phyloP scores from a whole-genome alignment of 2,113 vertebrate species.

The Barnardius zonarius region DNA sequence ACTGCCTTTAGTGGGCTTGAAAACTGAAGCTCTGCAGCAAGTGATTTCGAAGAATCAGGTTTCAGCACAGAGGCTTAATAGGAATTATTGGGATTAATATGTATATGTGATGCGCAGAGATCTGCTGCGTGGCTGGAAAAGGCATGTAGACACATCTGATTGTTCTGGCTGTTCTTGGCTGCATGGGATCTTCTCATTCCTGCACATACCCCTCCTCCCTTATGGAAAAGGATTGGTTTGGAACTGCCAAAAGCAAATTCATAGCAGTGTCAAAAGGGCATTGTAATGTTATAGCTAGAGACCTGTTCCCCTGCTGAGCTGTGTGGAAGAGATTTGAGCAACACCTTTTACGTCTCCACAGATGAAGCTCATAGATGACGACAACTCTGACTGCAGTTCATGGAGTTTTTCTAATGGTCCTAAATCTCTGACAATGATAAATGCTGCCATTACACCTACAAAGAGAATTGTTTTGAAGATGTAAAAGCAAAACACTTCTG shows the following conservation, averaged over 20 bases:
- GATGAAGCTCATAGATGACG: not conserved
- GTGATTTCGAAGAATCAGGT: not conserved
- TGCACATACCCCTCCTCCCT: not conserved
- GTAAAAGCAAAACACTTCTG: not conserved
- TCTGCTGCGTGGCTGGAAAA: not conserved
- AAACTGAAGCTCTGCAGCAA: not conserved
- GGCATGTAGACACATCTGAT: not conserved
- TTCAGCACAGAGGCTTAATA: not conserved
- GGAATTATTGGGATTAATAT: not conserved
- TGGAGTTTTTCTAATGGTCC: not conserved
- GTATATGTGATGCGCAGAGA: not conserved
- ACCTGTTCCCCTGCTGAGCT: not conserved
- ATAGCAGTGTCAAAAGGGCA: not conserved
- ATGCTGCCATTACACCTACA: not conserved
- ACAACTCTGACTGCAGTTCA: not conserved
- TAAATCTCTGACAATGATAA: not conserved
- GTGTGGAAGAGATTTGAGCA: not conserved
- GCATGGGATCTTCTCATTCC: not conserved
- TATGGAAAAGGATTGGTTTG: not conserved
- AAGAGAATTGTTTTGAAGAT: not conserved
- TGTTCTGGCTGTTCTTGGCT: not conserved
- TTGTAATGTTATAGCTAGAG: not conserved
- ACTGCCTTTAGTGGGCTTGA: not conserved
- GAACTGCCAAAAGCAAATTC: not conserved
- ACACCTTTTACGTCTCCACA: not conserved